Evolutionary conservation across 1,140 invertebrate genomes (phyloP).

Genomic region (Dendroctonus ponderosae): DNA sequence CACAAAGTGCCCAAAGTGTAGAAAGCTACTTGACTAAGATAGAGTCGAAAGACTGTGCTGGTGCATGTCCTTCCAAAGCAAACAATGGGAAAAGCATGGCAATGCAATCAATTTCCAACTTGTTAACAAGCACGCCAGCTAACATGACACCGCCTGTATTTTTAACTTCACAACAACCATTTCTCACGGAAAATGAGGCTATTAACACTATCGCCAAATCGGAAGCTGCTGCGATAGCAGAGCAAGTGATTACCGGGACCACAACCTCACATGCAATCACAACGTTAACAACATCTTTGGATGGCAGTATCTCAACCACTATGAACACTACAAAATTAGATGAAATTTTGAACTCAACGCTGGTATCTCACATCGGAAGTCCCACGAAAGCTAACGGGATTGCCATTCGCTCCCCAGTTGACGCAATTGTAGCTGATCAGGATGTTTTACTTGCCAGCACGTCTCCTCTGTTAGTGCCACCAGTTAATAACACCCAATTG

Average conservation of each 20-base stretch:
- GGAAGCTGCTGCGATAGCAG: constrained; percentile 55
- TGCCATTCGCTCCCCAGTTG: constrained; percentile 32
- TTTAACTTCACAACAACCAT: constrained; percentile 32
- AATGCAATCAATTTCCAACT: constrained; percentile 9
- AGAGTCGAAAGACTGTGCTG: constrained; percentile 39
- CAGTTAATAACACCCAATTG: constrained; percentile 41
- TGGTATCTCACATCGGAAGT: constrained; percentile 57
- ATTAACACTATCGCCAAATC: constrained; percentile 44
- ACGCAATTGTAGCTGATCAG: constrained; percentile 55
- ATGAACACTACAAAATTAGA: constrained; percentile 57
- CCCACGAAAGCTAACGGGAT: constrained; percentile 43
- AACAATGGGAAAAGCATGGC: constrained; percentile 21
- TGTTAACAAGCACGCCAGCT: constrained; percentile 6
- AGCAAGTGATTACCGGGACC: constrained; percentile 47
- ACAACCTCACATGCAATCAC: constrained; percentile 53
- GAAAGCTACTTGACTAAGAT: constrained; percentile 60
- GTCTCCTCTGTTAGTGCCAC: constrained; percentile 46
- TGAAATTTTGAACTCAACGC: constrained; percentile 63
- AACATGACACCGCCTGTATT: constrained; percentile 25
- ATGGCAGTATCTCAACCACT: constrained; percentile 54
- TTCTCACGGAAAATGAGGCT: constrained; percentile 24
- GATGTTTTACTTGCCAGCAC: constrained; percentile 54
- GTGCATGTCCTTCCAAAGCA: constrained; percentile 3
- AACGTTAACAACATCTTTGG: constrained; percentile 48
- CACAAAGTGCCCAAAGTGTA: constrained; percentile 58